phyloP scores from a whole-genome alignment of 2,797 vertebrate genomes.

The Tympanoctomys barrerae region DNA sequence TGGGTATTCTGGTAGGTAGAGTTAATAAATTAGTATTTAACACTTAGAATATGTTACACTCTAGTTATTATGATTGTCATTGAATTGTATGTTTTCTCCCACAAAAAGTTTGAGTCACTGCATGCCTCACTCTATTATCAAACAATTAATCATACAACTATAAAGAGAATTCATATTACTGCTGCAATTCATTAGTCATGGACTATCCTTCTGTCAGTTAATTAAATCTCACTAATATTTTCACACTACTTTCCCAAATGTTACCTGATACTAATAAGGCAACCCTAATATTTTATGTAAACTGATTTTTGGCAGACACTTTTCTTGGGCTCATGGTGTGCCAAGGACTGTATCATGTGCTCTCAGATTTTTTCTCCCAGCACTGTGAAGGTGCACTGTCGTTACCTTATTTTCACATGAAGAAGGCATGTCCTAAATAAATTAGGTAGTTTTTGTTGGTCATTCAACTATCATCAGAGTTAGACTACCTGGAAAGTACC shows the following conservation, averaged over 20 bases:
- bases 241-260: not conserved
- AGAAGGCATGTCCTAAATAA: not conserved
- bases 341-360: not conserved
- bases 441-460: not conserved
- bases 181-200: not conserved
- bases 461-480: not conserved
- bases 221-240: not conserved
- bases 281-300: not conserved
- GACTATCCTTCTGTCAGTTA: constrained; percentile 34
- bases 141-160: not conserved
- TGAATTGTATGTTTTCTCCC: not conserved
- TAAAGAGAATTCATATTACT: not conserved
- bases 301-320: not conserved
- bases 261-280: not conserved
- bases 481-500: not conserved
- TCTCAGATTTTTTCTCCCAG: not conserved
- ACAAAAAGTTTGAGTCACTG: not conserved
- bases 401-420: not conserved
- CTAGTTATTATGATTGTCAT: not conserved
- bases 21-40: constrained; percentile 10
- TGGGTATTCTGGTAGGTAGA: not conserved
- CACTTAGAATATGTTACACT: not conserved
- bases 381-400: not conserved
- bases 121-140: not conserved
- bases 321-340: not conserved